Evolutionary conservation across 2,888 invertebrate species (phyloP).

Genomic region (Zaprionus bogoriensis): DNA sequence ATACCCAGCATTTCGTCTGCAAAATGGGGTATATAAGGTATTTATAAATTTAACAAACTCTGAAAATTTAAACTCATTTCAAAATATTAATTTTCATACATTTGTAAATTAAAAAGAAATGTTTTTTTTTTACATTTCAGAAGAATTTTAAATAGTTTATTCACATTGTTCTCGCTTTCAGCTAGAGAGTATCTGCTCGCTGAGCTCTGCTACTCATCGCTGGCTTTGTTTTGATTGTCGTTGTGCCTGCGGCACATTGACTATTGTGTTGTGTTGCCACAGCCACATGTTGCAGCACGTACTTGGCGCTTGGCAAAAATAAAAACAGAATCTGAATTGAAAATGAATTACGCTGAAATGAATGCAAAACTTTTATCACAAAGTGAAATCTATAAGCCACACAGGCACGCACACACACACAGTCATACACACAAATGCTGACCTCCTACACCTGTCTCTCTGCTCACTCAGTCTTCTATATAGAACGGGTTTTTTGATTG

Average conservation of each 20-base stretch:
- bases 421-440: too few relatives aligned
- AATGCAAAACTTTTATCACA: slow-evolving; percentile 70
- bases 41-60: too few relatives aligned
- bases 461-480: neutral
- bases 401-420: slow-evolving; percentile 31
- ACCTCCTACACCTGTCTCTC: neutral
- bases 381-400: slow-evolving; percentile 68
- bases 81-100: too few relatives aligned
- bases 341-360: slow-evolving; percentile 64
- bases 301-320: slow-evolving; percentile 35
- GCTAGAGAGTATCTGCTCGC: slow-evolving; percentile 16
- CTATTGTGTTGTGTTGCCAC: slow-evolving; percentile 40
- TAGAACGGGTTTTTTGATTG: neutral
- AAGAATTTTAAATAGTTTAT: too few relatives aligned
- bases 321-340: slow-evolving; percentile 63
- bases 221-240: neutral
- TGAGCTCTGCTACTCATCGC: neutral
- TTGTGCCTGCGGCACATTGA: slow-evolving; percentile 20
- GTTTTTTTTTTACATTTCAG: too few relatives aligned
- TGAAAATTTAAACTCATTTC: too few relatives aligned
- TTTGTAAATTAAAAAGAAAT: too few relatives aligned
- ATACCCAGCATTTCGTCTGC: slow-evolving; percentile 1
- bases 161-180: too few relatives aligned
- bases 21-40: neutral
- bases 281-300: slow-evolving; percentile 59